phyloP scores from a whole-genome alignment of 1,140 invertebrate genomes.

The Bombus superbus region DNA sequence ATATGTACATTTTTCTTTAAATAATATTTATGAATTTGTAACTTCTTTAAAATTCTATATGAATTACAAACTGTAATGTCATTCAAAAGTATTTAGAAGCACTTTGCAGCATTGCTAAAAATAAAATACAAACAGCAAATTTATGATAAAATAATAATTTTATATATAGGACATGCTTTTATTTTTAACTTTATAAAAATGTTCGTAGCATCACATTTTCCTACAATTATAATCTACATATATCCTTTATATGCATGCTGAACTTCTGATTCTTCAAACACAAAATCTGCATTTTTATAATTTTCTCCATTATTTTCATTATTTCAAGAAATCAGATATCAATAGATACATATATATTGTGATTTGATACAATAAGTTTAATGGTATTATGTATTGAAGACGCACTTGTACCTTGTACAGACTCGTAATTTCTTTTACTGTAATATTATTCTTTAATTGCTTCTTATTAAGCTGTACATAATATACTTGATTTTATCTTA shows the following conservation, averaged over 20 bases:
- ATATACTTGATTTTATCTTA: slow-evolving; percentile 17
- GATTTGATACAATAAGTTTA: slow-evolving; percentile 8
- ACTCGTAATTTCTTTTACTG: slow-evolving; percentile 67
- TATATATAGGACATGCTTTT: slow-evolving; percentile 31
- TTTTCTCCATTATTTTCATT: neutral
- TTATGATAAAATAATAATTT: slow-evolving; percentile 25
- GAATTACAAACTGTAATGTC: slow-evolving; percentile 10
- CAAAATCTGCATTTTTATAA: slow-evolving; percentile 1
- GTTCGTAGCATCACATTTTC: neutral
- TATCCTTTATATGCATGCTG: slow-evolving; percentile 51
- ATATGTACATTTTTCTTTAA: neutral
- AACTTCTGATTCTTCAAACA: slow-evolving; percentile 38
- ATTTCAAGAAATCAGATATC: neutral
- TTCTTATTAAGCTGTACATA: slow-evolving; percentile 11
- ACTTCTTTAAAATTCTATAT: slow-evolving; percentile 1
- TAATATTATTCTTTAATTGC: slow-evolving; percentile 27
- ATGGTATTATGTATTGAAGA: slow-evolving; percentile 58
- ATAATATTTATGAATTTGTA: neutral
- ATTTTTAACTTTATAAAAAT: slow-evolving; percentile 7
- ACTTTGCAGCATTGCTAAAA: slow-evolving; percentile 37
- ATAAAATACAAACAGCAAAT: slow-evolving; percentile 43
- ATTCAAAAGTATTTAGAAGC: slow-evolving; percentile 16
- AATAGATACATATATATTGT: slow-evolving; percentile 1
- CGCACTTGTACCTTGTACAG: slow-evolving; percentile 80
- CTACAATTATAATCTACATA: slow-evolving; percentile 31